Evolutionary conservation across 2,888 invertebrate genomes (phyloP).

Genomic region (Corbicula japonica): DNA sequence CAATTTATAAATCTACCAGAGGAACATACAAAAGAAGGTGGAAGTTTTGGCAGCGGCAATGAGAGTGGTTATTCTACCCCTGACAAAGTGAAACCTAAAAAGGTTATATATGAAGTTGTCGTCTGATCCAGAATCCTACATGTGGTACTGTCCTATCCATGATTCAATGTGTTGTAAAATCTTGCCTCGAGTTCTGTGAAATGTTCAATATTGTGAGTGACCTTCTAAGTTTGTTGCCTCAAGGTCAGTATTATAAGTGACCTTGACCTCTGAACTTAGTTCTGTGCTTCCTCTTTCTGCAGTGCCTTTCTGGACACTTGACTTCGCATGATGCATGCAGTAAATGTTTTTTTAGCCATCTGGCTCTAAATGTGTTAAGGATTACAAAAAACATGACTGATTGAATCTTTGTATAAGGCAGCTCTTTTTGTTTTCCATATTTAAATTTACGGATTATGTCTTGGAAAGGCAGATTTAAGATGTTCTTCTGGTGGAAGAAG

Average conservation of each 20-base stretch:
- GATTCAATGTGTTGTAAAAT: too few relatives aligned
- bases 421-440: constrained; percentile 14
- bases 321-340: constrained; percentile 33
- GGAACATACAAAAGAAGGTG: constrained; percentile 73
- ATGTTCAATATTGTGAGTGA: constrained; percentile 34
- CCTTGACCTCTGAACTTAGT: constrained; percentile 28
- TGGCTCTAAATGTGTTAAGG: constrained; percentile 11
- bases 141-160: constrained; percentile 22
- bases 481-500: constrained; percentile 9
- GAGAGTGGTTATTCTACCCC: constrained; percentile 81
- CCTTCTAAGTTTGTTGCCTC: constrained; percentile 20
- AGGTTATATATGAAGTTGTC: constrained; percentile 86
- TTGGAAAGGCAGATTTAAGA: constrained; percentile 2
- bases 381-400: constrained; percentile 26
- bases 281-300: too few relatives aligned
- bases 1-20: constrained; percentile 71
- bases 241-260: constrained; percentile 3
- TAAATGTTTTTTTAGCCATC: constrained; percentile 12
- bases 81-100: constrained; percentile 82
- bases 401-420: constrained; percentile 21
- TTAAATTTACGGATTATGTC: not conserved
- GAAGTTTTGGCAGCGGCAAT: constrained; percentile 72
- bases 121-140: constrained; percentile 73
- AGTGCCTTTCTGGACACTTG: too few relatives aligned
- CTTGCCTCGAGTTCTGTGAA: constrained; percentile 68